These are phyloP conservation scores for Dendrolimus pini DNA, from an alignment of 2,888 invertebrate species.

Conservation along the genomic window DNA sequence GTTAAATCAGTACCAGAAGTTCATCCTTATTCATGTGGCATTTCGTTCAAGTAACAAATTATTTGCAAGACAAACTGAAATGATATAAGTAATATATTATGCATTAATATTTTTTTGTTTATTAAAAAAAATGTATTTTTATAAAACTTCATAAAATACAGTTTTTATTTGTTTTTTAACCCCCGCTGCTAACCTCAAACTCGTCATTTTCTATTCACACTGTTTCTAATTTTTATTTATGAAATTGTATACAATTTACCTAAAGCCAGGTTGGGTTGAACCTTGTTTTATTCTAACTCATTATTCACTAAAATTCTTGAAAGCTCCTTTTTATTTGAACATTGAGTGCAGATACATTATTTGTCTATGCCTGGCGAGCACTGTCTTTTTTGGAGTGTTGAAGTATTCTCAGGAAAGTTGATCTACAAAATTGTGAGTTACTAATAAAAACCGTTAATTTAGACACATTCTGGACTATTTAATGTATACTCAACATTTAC, in stretches of 20 bases:
- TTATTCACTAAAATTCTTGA: slow-evolving; percentile 71
- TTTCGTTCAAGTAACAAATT: no score
- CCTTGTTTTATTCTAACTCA: slow-evolving; percentile 62
- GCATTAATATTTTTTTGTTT: no score
- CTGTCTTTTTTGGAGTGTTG: slow-evolving; percentile 35
- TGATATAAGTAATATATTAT: no score
- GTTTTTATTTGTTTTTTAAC: neutral
- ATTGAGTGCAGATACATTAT: slow-evolving; percentile 73
- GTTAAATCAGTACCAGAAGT: no score
- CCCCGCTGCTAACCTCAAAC: neutral
- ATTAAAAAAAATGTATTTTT: neutral
- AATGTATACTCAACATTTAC: no score
- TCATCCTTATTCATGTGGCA: no score
- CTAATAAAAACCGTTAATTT: neutral
- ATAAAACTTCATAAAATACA: neutral
- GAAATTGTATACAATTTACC: slow-evolving; percentile 72
- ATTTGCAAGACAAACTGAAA: no score
- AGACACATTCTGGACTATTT: no score
- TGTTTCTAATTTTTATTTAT: slow-evolving; percentile 47
- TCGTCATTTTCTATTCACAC: slow-evolving; percentile 30
- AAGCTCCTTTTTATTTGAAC: slow-evolving; percentile 77
- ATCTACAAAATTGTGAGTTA: slow-evolving; percentile 1
- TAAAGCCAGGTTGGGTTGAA: slow-evolving; percentile 71
- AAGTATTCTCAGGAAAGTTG: neutral
- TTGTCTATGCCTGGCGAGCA: slow-evolving; percentile 72